phyloP scores from a whole-genome alignment of 2,888 invertebrate species.

The Standfussiana lucernea region DNA sequence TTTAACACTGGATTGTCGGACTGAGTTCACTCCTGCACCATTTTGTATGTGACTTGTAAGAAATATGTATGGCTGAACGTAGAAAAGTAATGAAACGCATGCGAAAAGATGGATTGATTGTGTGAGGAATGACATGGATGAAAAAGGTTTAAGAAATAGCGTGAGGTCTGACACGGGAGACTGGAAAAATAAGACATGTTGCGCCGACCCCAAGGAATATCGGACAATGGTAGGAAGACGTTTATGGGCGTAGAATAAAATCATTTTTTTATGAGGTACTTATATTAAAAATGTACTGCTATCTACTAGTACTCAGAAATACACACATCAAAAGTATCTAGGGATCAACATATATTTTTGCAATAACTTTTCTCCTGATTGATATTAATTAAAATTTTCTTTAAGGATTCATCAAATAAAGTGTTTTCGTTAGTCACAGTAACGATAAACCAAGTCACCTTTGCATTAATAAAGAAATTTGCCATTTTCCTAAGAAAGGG shows the following conservation, averaged over 20 bases:
- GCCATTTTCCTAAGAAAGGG: too few species aligned
- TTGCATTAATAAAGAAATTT: too few species aligned
- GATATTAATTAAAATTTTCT: too few species aligned
- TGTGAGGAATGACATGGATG: neutral
- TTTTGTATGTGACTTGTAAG: too few species aligned
- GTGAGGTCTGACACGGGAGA: neutral
- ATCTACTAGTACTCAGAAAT: neutral
- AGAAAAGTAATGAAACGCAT: neutral
- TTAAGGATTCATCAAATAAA: too few species aligned
- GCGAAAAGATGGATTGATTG: neutral
- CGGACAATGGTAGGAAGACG: neutral
- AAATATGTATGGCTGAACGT: neutral
- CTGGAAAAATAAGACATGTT: neutral
- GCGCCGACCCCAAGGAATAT: neutral
- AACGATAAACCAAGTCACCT: too few species aligned
- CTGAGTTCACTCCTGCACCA: neutral
- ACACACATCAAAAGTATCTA: too few species aligned
- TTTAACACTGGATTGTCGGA: conserved; percentile 44
- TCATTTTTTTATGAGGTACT: too few species aligned
- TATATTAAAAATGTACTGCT: neutral
- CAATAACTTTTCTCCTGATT: too few species aligned
- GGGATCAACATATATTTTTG: too few species aligned
- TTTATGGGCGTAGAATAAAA: neutral
- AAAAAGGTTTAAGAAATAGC: neutral
- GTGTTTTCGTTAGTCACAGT: too few species aligned